Percentiles rank a stretch among this genome's conserved stretches.
phyloP scores from a whole-genome alignment of 1,140 invertebrate genomes.

The Panonychus citri region DNA sequence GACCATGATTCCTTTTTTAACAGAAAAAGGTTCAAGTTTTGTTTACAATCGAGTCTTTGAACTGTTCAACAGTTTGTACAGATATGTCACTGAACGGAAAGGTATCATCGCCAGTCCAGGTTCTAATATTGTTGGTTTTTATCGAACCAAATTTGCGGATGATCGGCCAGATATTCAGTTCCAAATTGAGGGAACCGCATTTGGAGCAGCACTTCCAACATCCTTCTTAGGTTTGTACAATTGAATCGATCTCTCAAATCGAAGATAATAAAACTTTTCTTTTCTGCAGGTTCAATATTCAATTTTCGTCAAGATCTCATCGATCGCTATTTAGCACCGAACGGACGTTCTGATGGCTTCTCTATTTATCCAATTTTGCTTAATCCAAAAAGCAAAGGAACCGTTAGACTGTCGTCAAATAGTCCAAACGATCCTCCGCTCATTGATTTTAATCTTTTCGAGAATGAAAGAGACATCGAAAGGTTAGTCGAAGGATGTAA shows the following conservation, averaged over 20 bases:
- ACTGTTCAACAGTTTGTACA: not conserved
- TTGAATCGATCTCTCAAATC: not conserved
- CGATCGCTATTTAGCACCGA: not conserved
- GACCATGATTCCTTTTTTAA: not conserved
- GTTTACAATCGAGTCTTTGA: constrained; percentile 4
- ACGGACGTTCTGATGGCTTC: not conserved
- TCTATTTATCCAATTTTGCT: constrained; percentile 33
- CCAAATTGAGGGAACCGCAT: constrained; percentile 30
- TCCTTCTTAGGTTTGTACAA: not conserved
- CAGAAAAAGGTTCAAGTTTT: not conserved
- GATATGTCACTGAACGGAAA: not conserved
- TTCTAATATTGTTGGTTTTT: constrained; percentile 34
- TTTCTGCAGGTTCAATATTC: too few species aligned
- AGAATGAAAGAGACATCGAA: constrained; percentile 47
- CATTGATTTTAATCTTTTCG: constrained; percentile 76
- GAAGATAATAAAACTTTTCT: not conserved
- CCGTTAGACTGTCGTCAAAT: constrained; percentile 40
- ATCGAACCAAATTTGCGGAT: constrained; percentile 59
- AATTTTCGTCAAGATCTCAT: not conserved
- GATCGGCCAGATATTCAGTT: constrained; percentile 74
- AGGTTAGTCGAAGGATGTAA: constrained; percentile 43
- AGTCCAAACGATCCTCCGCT: constrained; percentile 70
- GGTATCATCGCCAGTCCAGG: not conserved
- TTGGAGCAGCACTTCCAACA: not conserved
- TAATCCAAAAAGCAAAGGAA: constrained; percentile 43